phyloP scores from a whole-genome alignment of 2,888 invertebrate species.

The Alloscopus bannaensis region DNA sequence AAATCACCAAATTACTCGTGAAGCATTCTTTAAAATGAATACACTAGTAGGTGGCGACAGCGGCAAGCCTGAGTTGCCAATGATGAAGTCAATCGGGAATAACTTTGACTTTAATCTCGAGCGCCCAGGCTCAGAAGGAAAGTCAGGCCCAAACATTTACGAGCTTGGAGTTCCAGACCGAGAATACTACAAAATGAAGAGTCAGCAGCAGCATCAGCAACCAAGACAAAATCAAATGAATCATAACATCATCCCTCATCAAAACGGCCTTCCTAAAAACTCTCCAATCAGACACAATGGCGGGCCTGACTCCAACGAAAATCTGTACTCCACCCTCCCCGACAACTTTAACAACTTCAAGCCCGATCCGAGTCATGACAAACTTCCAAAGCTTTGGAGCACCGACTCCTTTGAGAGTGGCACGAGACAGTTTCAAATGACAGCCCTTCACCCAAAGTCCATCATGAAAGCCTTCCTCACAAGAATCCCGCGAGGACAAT shows the following conservation, averaged over 20 bases:
- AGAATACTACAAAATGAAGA: slow-evolving; percentile 51
- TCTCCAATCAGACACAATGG: neutral
- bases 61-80: slow-evolving; percentile 6
- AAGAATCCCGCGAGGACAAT: slow-evolving; percentile 28
- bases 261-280: neutral
- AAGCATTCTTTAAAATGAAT: slow-evolving; percentile 36
- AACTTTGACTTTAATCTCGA: slow-evolving; percentile 17
- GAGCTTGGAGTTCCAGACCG: slow-evolving; percentile 50
- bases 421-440: slow-evolving; percentile 26
- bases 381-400: slow-evolving; percentile 67
- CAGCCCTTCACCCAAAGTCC: slow-evolving; percentile 38
- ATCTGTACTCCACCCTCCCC: slow-evolving; percentile 69
- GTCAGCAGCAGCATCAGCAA: slow-evolving; percentile 17
- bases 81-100: slow-evolving; percentile 24
- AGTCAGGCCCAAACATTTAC: slow-evolving; percentile 10
- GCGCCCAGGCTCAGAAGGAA: neutral
- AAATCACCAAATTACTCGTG: slow-evolving; percentile 26
- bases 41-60: neutral
- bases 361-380: slow-evolving; percentile 67
- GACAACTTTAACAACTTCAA: slow-evolving; percentile 56
- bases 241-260: neutral
- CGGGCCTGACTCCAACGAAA: slow-evolving; percentile 17
- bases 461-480: slow-evolving; percentile 42
- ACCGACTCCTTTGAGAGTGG: slow-evolving; percentile 30
- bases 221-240: neutral